Evolutionary conservation across 2,113 vertebrate species (phyloP), one percentile per base, ranked within the genome.

Genomic region (Salminus brasiliensis): DNA sequence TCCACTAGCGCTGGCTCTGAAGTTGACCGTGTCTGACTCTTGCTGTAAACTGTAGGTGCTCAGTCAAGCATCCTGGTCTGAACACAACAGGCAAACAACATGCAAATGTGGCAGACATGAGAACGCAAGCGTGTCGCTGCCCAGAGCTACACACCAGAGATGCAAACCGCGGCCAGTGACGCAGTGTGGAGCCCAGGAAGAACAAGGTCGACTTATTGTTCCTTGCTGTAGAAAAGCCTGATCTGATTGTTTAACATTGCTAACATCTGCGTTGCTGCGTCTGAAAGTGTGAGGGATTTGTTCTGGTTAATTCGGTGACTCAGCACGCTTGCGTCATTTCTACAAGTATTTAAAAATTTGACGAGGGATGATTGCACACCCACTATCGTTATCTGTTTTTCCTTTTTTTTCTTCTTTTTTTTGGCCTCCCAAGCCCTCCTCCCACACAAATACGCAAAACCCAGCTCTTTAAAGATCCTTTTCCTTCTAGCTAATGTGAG

Each of bases 21-120:
- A 36, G 67, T 47, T 53, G 57, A 75, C 59, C 62, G 69, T 71
- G 25, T 67, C 71, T 77, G 67, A 76, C 27, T 74, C 59, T 68
- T 29, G 53, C 55, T 60, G 16, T 59, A 57, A 84, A 86, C 80
- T n/a, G 59, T 72, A 65, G 70, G 59, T 67, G 30, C 79, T 81
- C 78, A 70, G 55, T 49, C 57, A 62, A 81, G 75, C 83, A 25
- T 79, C 49, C 36, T 77, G 77, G 62, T 59, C 76, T 39, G 71
- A 45, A 69, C 52, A 59, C 74, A 77, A 62, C 55, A 81, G 72
- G 71, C 71, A 87, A 85, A 83, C 49, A 7, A 52, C 65, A 85
- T 85, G 79, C 73, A 81, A 83, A 84, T 76, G 5, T 16, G 53
- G 32, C 25, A 52, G 74, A 55, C 63, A 34, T 12, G 23, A 68